Conservation (phyloP, 2,797 vertebrate genomes). For the Periophthalmus magnuspinnatus region DNA sequence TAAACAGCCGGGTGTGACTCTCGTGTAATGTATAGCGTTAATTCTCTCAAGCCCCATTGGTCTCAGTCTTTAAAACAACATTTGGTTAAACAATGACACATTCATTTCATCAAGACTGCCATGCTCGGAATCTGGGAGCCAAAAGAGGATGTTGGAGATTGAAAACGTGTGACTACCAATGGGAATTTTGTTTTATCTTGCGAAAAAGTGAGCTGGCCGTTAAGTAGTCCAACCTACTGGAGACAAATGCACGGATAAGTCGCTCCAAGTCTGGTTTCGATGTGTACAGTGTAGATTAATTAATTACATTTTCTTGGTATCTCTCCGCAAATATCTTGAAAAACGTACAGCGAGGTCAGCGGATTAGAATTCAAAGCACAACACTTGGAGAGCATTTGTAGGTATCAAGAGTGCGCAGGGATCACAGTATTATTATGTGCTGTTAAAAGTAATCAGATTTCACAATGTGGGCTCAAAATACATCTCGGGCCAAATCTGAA, state of each 20-base stretch:
- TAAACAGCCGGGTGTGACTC: slow-evolving; percentile 57
- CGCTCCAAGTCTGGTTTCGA: too few species aligned
- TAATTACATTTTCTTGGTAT: background rate
- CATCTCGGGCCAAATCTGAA: too few species aligned
- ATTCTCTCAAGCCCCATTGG: slow-evolving; percentile 36
- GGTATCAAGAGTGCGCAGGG: background rate
- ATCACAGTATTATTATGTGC: background rate
- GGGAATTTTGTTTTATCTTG: background rate
- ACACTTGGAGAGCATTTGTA: slow-evolving; percentile 2
- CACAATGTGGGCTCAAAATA: background rate
- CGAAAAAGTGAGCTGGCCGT: too few species aligned
- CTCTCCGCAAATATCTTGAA: background rate
- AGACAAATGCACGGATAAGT: too few species aligned
- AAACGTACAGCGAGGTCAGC: background rate
- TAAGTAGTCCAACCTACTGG: too few species aligned
- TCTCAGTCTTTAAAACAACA: slow-evolving; percentile 42
- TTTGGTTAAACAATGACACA: slow-evolving; percentile 56
- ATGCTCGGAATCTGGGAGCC: too few species aligned
- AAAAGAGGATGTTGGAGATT: slow-evolving; percentile 19
- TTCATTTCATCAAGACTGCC: slow-evolving; percentile 23
- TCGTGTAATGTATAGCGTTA: slow-evolving; percentile 46
- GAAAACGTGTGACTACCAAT: slow-evolving; percentile 19
- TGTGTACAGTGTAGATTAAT: too few species aligned
- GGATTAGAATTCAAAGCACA: slow-evolving; percentile 2
- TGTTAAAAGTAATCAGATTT: background rate